Conservation (phyloP, 2,888 invertebrate species). For the Aphodius sticticus region DNA sequence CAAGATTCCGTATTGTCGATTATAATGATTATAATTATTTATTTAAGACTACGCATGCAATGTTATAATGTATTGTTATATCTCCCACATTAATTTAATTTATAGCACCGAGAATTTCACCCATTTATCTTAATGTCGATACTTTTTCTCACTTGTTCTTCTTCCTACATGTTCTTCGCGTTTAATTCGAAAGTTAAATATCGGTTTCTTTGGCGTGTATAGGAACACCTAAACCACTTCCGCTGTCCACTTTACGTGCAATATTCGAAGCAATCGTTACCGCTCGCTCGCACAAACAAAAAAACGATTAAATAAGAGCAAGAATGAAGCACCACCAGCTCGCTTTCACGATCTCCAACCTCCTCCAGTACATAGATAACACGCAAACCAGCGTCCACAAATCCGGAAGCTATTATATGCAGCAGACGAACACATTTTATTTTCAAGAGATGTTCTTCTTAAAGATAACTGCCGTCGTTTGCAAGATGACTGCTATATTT, state of each 20-base stretch:
- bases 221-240: background rate
- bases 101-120: background rate
- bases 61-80: background rate
- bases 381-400: background rate
- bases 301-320: conserved; percentile 17
- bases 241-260: background rate
- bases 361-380: background rate
- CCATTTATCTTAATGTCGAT: background rate
- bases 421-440: background rate
- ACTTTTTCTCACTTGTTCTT: background rate
- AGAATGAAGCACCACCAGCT: background rate
- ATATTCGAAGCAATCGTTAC: background rate
- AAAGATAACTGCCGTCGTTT: background rate
- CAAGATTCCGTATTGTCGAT: too few species aligned
- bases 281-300: background rate
- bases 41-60: background rate
- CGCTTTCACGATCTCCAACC: background rate
- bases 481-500: background rate
- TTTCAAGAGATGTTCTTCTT: background rate
- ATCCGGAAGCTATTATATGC: background rate
- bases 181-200: background rate
- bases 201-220: background rate
- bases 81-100: background rate
- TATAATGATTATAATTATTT: too few species aligned
- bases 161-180: background rate